Conservation (phyloP, 2,113 vertebrate genomes). For the Mastomys natalensis region DNA sequence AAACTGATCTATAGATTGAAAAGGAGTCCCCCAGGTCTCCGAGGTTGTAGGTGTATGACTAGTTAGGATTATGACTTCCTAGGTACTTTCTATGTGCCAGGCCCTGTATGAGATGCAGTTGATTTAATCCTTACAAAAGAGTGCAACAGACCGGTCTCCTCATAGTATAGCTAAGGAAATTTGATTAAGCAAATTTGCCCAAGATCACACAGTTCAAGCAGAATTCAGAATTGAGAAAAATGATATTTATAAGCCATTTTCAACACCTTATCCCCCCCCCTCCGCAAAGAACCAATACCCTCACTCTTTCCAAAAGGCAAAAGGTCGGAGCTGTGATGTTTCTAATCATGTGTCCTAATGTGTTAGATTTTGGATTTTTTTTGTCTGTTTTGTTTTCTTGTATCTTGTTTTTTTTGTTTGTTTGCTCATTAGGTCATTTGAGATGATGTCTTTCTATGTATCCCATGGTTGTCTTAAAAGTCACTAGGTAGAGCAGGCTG, state of each 20-base stretch:
- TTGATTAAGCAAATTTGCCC: not conserved
- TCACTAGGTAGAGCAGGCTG: not conserved
- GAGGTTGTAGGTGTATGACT: not conserved
- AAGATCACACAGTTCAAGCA: not conserved
- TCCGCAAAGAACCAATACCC: not conserved
- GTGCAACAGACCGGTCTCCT: not conserved
- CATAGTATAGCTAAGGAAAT: slow-evolving; percentile 41
- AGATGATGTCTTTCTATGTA: not conserved
- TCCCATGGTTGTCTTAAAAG: not conserved
- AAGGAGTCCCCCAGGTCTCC: not conserved
- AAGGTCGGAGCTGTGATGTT: not conserved
- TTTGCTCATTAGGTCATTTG: not conserved
- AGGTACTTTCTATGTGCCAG: not conserved
- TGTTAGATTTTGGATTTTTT: not conserved
- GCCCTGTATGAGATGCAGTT: accelerated
- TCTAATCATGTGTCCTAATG: not conserved
- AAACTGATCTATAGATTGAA: not conserved
- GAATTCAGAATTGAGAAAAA: not conserved
- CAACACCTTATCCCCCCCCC: not conserved
- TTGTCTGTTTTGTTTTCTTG: not conserved
- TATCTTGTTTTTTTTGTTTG: not conserved
- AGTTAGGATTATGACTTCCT: not conserved
- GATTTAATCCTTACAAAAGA: not conserved
- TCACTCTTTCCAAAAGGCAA: not conserved
- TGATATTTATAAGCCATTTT: not conserved